Base-by-base conservation (phyloP, 2,888 invertebrate genomes). In the Monochamus alternatus region DNA sequence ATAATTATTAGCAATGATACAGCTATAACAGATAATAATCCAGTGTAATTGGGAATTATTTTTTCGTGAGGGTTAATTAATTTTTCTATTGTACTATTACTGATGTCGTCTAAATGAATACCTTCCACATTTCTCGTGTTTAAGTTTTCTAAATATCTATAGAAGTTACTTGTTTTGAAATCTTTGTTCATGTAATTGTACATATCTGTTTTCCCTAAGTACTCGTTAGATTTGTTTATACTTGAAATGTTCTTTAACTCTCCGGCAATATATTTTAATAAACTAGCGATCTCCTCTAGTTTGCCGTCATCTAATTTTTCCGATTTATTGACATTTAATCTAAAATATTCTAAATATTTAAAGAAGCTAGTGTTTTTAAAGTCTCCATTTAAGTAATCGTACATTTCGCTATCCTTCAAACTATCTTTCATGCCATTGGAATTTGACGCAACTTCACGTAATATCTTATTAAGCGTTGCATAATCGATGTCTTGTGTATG, bases 301-400 rank as follows among this genome's bases (percentile, higher is more conserved):
- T 64, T 64, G 4, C 38, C 38, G 3, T 38, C 47, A 47, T 43
- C 43, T 47, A 64, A 1, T 12, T 51, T 64, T 51, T 66, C 52
- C n/a, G 66, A 32, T 30, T 65, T 51, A 8, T 65, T 51, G 5
- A 3, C 3, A 32, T n/a, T 14, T 38, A 51, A 12, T 55, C 31
- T 66, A 5, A 66, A 52, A 32, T 32, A 32, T 9, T 66, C 66
- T 1, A 66, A 31, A 47, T 73, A 66, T 59, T 71, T 71, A 52
- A 63, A 71, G 31, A 73, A 73, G 5, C 44, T 62, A 62, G 62
- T 67, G 43, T 73, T 65, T 22, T 9, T 58, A 5, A 73, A 73
- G 32, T 62, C 73, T 2, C 38, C 55, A 52, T 73, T 52, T 3
- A 73, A 66, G 22, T 65, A 66, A 38, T 43, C 51, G 44, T 22